Evolutionary conservation across 2,113 vertebrate genomes (phyloP).

Genomic region (Chionomys nivalis): DNA sequence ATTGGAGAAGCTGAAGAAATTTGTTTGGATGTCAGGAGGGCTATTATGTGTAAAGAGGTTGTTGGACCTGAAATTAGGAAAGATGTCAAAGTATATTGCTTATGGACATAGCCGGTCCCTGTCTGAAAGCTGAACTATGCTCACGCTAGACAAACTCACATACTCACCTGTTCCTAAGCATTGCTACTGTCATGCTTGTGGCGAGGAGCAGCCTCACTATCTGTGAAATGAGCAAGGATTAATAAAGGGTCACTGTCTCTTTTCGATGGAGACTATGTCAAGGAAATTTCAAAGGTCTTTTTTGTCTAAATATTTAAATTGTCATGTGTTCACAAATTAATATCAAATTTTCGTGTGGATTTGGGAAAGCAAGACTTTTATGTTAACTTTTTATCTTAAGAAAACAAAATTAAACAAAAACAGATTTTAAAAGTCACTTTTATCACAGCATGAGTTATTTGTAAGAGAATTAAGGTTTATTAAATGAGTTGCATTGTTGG

Average conservation of each 20-base stretch:
- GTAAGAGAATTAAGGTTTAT: background rate
- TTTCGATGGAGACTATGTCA: background rate
- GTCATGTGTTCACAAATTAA: background rate
- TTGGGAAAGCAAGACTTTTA: background rate
- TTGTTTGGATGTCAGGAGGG: background rate
- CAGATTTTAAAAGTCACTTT: constrained; percentile 32
- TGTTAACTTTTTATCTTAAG: background rate
- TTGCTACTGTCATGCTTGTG: background rate
- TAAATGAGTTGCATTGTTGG: background rate
- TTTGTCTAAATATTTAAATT: constrained; percentile 35
- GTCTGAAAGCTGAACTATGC: background rate
- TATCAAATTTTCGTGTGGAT: background rate
- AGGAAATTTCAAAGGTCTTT: background rate
- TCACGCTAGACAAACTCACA: background rate
- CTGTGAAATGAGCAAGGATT: background rate
- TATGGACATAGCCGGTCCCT: background rate
- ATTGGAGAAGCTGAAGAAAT: constrained; percentile 45
- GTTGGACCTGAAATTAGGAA: constrained; percentile 22
- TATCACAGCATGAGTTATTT: background rate
- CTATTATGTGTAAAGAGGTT: constrained; percentile 15
- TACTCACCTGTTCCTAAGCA: background rate
- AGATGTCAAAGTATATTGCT: background rate
- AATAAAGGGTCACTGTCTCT: background rate
- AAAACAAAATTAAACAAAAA: background rate
- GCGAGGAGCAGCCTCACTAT: background rate